phyloP scores from a whole-genome alignment of 2,888 invertebrate genomes.

The Escarpia spicata region DNA sequence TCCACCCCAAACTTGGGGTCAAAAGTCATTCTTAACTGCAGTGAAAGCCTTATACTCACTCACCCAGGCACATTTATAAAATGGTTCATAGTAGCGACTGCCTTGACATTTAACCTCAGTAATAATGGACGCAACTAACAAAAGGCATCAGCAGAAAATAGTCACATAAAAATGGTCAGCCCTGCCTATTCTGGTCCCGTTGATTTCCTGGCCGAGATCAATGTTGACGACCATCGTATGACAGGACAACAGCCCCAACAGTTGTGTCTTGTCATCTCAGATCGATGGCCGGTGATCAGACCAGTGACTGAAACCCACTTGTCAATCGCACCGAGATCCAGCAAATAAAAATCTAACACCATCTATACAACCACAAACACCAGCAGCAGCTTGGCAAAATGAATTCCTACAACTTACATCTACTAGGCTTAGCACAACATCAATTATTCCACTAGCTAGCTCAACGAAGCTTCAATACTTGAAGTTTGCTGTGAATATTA shows the following conservation, averaged over 20 bases:
- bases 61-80: not conserved
- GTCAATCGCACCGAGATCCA: not conserved
- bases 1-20: not conserved
- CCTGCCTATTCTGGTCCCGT: not conserved
- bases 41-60: not conserved
- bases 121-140: constrained; percentile 2
- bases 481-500: not conserved
- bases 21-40: not conserved
- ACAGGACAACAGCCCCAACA: not conserved
- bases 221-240: not conserved
- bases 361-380: not conserved
- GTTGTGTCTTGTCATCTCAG: not conserved
- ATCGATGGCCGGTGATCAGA: not conserved
- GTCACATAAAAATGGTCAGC: not conserved
- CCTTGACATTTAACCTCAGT: not conserved
- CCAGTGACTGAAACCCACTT: not conserved
- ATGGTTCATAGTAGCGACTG: not conserved
- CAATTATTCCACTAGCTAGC: not conserved
- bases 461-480: not conserved
- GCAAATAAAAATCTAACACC: not conserved
- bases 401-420: not conserved
- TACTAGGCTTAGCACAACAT: not conserved
- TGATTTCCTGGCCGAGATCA: not conserved
- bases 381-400: not conserved
- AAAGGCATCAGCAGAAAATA: constrained; percentile 6